Evolutionary conservation across 1,140 invertebrate species (phyloP), one percentile per base, ranked within the genome.

Genomic region (Caenorhabditis elegans): DNA sequence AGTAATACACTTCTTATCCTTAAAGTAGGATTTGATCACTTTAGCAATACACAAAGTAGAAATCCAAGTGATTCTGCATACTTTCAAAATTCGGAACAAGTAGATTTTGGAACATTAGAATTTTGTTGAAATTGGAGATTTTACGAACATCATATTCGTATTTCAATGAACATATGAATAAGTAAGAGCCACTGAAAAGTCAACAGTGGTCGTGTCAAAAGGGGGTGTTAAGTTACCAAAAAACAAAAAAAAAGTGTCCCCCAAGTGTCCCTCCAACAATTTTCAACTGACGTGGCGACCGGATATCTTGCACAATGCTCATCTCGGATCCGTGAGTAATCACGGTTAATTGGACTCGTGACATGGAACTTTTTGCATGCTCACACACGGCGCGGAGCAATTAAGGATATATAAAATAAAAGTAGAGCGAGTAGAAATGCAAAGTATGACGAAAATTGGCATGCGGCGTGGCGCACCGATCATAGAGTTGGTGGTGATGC

Each of bases 361-460:
- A 70, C 60, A 39, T 10, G 8, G 22, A 36, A 43, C 6, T 60
- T n/a, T n/a, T 13, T 60, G 60, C 26, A 70, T 70, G 31, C 60
- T 70, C 34, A 39, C 60, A 70, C 34, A 70, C 60, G 34, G 60
- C 28, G 60, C 60, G 34, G 60, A 70, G 60, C 60, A 70, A 70
- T 70, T 70, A 70, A 70, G 10, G 34, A 70, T 70, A 70, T 70
- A 43, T 43, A 43, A 15, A 43, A 43, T 43, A 70, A 39, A 70
- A 8, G 34, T 19, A 34, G 3, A 34, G 15, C 34, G 8, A 39
- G 60, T 28, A 70, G 34, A 70, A 70, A 70, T 36, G 60, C 34
- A 36, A 39, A 70, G 60, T 70, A 70, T 70, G 60, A 70, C 60
- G 60, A 70, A 70, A 70, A 70, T 70, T 70, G 60, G 60, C 60